Percentiles rank a stretch among this genome's conserved stretches.
Conservation (phyloP, 2,888 invertebrate genomes). For the Drosophila limbata region DNA sequence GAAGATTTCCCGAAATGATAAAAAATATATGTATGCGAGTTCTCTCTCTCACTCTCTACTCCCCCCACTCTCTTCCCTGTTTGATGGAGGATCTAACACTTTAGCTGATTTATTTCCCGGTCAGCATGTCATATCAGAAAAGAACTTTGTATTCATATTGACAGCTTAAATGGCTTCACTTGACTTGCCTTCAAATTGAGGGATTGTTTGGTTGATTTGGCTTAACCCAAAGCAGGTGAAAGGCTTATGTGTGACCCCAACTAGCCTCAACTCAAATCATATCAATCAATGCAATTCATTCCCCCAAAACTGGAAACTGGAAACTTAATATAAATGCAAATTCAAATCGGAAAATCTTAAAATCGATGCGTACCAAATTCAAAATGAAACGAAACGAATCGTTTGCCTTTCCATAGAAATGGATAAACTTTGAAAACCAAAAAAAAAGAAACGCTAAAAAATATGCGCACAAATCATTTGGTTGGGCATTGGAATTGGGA, state of each 20-base stretch:
- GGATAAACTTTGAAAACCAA: conserved; percentile 59
- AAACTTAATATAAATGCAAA: conserved; percentile 78
- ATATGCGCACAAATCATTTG: conserved; percentile 77
- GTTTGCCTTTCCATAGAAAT: conserved; percentile 65
- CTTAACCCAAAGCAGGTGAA: conserved; percentile 37
- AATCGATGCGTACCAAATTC: conserved; percentile 74
- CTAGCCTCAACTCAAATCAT: conserved; percentile 38
- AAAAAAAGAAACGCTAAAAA: conserved; percentile 53
- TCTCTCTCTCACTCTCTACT: not conserved
- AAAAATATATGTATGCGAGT: conserved; percentile 29
- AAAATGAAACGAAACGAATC: conserved; percentile 79
- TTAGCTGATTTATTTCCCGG: conserved; percentile 20
- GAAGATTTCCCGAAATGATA: conserved; percentile 73
- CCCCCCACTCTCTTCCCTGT: not conserved
- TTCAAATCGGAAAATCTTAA: conserved; percentile 57
- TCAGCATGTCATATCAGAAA: conserved; percentile 25
- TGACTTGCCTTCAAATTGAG: conserved; percentile 7
- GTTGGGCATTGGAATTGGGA: conserved; percentile 25
- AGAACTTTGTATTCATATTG: conserved; percentile 11
- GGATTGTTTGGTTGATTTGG: conserved; percentile 11
- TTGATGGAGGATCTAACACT: conserved; percentile 19
- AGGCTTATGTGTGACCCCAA: conserved; percentile 22
- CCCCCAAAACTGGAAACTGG: conserved; percentile 19
- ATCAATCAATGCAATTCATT: conserved; percentile 68
- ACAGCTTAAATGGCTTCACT: conserved; percentile 16